Percentiles rank a stretch among this genome's conserved stretches.
Conservation (phyloP, 2,797 vertebrate genomes). For the Salarias fasciatus region DNA sequence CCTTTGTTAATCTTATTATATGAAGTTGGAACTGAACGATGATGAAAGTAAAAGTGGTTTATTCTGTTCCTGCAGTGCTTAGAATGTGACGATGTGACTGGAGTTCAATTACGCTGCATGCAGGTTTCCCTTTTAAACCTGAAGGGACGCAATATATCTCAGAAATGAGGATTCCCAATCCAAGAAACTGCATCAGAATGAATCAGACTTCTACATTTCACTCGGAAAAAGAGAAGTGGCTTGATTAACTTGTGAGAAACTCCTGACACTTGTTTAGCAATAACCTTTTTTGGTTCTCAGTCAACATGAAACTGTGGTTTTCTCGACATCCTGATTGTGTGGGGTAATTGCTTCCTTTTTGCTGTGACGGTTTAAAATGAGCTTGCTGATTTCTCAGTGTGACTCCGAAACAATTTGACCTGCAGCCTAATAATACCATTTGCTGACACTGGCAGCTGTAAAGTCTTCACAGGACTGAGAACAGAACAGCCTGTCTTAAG, state of each 20-base stretch:
- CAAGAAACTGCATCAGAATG: no score
- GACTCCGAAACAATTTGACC: conserved; percentile 26
- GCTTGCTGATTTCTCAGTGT: conserved; percentile 3
- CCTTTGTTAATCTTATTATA: no score
- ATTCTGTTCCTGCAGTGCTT: no score
- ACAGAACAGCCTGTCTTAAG: background rate
- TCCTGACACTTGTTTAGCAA: background rate
- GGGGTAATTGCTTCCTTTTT: background rate
- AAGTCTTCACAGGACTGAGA: background rate
- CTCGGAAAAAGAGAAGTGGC: background rate
- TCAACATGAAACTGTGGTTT: conserved; percentile 18
- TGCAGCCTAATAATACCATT: background rate
- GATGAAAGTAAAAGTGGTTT: no score
- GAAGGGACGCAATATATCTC: no score
- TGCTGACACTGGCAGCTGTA: conserved; percentile 1
- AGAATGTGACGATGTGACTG: no score
- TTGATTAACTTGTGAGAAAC: conserved; percentile 1
- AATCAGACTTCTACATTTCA: background rate
- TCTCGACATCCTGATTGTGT: background rate
- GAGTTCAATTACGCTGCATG: no score
- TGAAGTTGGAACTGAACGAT: no score
- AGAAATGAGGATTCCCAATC: no score
- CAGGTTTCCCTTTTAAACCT: no score
- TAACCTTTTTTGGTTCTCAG: background rate
- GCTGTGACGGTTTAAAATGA: background rate